Evolutionary conservation across 2,113 vertebrate species (phyloP), one percentile per base, ranked within the genome.

Genomic region (Rhadina sibilatrix): DNA sequence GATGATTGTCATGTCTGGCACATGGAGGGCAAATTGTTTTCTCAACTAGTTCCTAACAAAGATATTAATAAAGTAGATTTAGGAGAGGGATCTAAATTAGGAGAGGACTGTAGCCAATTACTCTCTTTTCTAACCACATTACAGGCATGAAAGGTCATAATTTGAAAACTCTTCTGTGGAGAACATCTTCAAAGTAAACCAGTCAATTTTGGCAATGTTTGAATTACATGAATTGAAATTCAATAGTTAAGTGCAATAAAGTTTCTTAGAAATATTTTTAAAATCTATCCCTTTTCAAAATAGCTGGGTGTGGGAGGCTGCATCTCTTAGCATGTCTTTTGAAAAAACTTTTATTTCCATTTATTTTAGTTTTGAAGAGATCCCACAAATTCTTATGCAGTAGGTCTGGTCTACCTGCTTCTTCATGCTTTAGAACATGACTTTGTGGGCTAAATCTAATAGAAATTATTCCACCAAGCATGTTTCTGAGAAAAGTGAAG

Each of bases 381-480:
- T 1, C 0, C 1, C 0, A 0, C 2, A 16, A 28, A 37, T 25
- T 61, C 25, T 63, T 10, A 54, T 56, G 42, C 2, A 44, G 40
- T 38, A 64, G 4, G 6, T 47, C 27, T 64, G 5, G 3, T 56
- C 20, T 49, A 33, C 19, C 10, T 54, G 11, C 16, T 82, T 53
- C 18, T 89, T 83, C 31, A 6, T 37, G 24, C 14, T 79, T 77
- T 21, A 86, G 30, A 76, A 42, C 9, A 63, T 13, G n/a, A 38
- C 2, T n/a, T 30, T 61, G 14, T 72, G 22, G 17, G 3, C 14
- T 68, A 80, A 57, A 70, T 85, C 59, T 78, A 69, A 76, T 33
- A 64, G 69, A 82, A 87, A 31, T 4, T 38, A 30, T 77, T 83
- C 28, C 15, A 81, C 23, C 2, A 23, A 91, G 3, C 10, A 33